Base-by-base conservation (phyloP, 1,140 invertebrate species). In the Diorhabda carinulata region DNA sequence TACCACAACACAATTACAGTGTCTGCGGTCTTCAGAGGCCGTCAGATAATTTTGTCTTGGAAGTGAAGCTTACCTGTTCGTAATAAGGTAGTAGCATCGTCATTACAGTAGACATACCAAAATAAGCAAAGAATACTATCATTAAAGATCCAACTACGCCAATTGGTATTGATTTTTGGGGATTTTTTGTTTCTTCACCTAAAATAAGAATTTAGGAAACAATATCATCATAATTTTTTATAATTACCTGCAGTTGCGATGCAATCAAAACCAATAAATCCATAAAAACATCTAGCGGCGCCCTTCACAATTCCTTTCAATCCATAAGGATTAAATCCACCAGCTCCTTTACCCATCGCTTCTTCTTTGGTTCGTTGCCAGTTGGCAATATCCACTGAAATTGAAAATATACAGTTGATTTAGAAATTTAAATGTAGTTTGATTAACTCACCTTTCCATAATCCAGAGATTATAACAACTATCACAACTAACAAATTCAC, bases 61-160 rank as follows among this genome's bases (percentile, higher is more conserved):
- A 25, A 25, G 25, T 25, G 25, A 25, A 52, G 3, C 43, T 60
- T 64, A 90, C 89, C 82, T 91, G 89, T 59, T 89, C 83, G 77
- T 92, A 98, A 76, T 97, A 98, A 0, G 96, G 95, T 73, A 92
- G 77, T 85, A 96, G 94, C 73, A 96, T 87, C 0, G 96, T 98
- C 1, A 97, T 82, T 3, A 97, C 89, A 0, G 88, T 86, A 2
- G 94, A 93, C 1, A 97, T 89, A 2, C 92, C 90, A 82, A 93
- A 95, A 80, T 97, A 97, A 0, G 93, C 90, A 6, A 96, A 73
- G 78, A 95, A 96, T 45, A 95, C 89, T 44, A 93, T 87, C 0
- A 90, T 82, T 43, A 98, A 83, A 0, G 93, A 95, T 0, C 90
- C 82, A 7, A 96, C 88, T 67, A 97, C 95, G 25, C 93, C 90